Evolutionary conservation across 2,888 invertebrate genomes (phyloP), one percentile per base, ranked within the genome.

Genomic region (Sturmia bella): DNA sequence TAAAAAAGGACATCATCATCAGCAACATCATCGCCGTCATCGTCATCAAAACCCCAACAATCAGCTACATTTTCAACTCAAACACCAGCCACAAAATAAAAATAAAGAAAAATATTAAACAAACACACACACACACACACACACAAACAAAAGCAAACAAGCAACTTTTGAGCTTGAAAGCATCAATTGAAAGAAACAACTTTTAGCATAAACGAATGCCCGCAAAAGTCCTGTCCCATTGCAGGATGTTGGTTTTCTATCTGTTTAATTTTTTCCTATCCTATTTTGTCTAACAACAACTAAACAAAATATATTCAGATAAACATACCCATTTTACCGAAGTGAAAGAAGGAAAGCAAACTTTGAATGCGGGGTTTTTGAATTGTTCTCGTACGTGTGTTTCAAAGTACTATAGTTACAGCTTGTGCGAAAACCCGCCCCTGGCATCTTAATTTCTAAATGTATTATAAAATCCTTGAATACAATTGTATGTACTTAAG

Each of bases 371-470:
- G 59, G 39, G 37, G 43, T 70, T 57, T 50, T 50, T n/a, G 41
- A 41, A 56, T 32, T 32, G 32, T 32, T 32, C 6, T 9, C 9
- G 45, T 27, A 1, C n/a, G 45, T 64, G 37, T 27, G 1, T 43
- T 32, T 41, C 13, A 64, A 74, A 48, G 54, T n/a, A 54, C 24
- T 21, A 48, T 73, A 24, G 37, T 37, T 45, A 11, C 11, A 57
- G 52, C 64, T 80, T 63, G 76, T 83, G 80, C 70, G 57, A 80
- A 80, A 82, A 76, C 50, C 75, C 73, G 73, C 83, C 80, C 79
- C 63, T 59, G 61, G 74, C 68, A 70, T 59, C 12, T 59, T 43
- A 27, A 76, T 12, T 61, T 66, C 37, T 66, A 59, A 68, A 52
- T 61, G 11, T 61, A 12, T 21, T 50, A 59, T 50, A 45, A 66